A percentile compares a stretch with the other conserved stretches of the same genome.
Evolutionary conservation across 2,888 invertebrate genomes (phyloP).

Genomic region (Platypus cylindrus): DNA sequence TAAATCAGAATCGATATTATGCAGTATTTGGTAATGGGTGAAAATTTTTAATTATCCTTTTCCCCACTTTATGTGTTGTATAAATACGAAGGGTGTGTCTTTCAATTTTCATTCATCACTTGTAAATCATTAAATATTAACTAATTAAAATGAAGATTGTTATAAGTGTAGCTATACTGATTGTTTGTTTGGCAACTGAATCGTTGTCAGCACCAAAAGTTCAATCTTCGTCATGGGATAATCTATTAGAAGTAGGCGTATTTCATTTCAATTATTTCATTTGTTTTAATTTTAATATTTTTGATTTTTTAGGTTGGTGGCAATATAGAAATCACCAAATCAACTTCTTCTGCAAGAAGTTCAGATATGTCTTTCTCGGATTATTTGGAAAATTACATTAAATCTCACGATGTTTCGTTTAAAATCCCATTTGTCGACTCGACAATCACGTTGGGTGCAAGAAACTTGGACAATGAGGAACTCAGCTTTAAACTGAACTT

Average conservation of each 20-base stretch:
- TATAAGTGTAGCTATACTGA: conserved; percentile 5
- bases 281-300: not conserved
- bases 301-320: conserved; percentile 7
- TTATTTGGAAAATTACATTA: conserved; percentile 54
- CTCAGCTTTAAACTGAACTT: conserved; percentile 59
- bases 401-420: conserved; percentile 65
- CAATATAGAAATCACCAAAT: conserved; percentile 10
- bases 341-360: conserved; percentile 10
- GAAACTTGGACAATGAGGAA: conserved; percentile 63
- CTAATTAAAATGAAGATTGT: conserved; percentile 8
- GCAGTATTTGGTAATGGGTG: conserved; percentile 1
- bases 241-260: conserved; percentile 12
- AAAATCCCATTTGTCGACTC: conserved; percentile 61
- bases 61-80: conserved; percentile 12
- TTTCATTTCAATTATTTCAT: not conserved
- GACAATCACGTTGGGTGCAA: conserved; percentile 59
- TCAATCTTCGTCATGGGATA: conserved; percentile 12
- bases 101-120: conserved; percentile 6
- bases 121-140: conserved; percentile 1
- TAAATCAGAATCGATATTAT: conserved; percentile 7
- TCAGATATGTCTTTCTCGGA: conserved; percentile 35
- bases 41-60: conserved; percentile 2
- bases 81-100: conserved; percentile 13
- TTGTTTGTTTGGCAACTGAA: too few species aligned
- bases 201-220: conserved; percentile 13